phyloP scores from a whole-genome alignment of 1,140 invertebrate species.

The Saxidomus purpurata region DNA sequence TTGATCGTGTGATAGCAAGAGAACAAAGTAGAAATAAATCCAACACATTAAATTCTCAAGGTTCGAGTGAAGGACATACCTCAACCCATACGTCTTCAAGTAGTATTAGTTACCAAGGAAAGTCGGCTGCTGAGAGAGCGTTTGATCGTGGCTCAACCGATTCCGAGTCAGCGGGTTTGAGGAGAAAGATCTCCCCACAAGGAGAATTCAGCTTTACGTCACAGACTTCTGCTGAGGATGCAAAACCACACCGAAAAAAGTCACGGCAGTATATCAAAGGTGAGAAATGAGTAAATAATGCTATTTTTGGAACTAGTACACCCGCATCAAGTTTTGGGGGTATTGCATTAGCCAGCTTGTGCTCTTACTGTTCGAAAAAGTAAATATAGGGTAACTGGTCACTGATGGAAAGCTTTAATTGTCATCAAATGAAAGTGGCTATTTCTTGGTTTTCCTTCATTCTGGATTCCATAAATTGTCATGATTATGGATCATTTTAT shows the following conservation, averaged over 20 bases:
- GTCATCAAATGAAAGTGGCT: no score
- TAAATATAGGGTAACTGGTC: no score
- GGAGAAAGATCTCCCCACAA: conserved; percentile 52
- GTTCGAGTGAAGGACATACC: conserved; percentile 56
- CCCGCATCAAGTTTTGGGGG: no score
- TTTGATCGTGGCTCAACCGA: conserved; percentile 55
- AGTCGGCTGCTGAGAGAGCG: conserved; percentile 51
- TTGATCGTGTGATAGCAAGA: conserved; percentile 57
- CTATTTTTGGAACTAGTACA: no score
- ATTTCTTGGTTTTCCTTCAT: no score
- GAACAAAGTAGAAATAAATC: conserved; percentile 54
- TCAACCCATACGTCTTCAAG: conserved; percentile 58
- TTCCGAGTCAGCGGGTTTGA: neutral
- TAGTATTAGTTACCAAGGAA: conserved; percentile 55
- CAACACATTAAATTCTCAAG: conserved; percentile 59
- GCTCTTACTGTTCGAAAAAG: no score
- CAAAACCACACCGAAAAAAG: conserved; percentile 8
- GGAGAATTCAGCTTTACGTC: conserved; percentile 57
- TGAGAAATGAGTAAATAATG: no score
- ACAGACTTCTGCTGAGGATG: conserved; percentile 53
- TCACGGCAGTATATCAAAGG: conserved; percentile 54
- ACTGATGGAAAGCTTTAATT: no score
- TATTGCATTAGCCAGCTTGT: no score
- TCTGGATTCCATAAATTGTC: no score
- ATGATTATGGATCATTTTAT: no score